A percentile compares a stretch with the other conserved stretches of the same genome.
These are phyloP conservation scores for Eumeta japonica DNA, from an alignment of 1,140 invertebrate species.

Conservation along the genomic window DNA sequence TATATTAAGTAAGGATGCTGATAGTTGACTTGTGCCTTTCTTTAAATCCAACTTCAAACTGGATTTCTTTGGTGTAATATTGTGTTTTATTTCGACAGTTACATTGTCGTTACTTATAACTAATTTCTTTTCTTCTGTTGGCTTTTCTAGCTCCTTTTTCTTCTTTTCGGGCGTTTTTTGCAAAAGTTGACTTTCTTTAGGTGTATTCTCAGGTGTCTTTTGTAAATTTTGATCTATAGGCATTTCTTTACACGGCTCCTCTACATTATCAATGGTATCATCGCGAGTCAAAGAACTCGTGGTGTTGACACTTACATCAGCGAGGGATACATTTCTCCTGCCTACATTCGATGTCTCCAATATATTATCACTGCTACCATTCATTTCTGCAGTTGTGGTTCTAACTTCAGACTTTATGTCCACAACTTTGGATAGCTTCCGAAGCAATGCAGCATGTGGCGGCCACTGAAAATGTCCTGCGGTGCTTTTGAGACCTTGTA, in stretches of 20 bases:
- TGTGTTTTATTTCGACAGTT: constrained; percentile 48
- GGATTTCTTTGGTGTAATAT: constrained; percentile 47
- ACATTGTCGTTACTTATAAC: constrained; percentile 35
- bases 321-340: constrained; percentile 31
- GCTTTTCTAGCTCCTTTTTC: constrained; percentile 9
- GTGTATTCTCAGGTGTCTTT: constrained; percentile 13
- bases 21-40: constrained; percentile 39
- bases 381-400: constrained; percentile 31
- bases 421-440: constrained; percentile 45
- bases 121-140: constrained; percentile 24
- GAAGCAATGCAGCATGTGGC: constrained; percentile 38
- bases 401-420: constrained; percentile 41
- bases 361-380: constrained; percentile 34
- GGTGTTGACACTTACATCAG: constrained; percentile 44
- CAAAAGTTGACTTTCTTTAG: no score
- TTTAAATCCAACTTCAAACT: constrained; percentile 45
- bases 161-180: constrained; percentile 18
- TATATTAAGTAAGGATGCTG: constrained; percentile 45
- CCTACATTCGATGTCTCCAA: constrained; percentile 20
- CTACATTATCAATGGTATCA: constrained; percentile 22
- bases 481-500: constrained; percentile 27
- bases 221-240: constrained; percentile 8
- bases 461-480: constrained; percentile 38
- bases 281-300: constrained; percentile 30
- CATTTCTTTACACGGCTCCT: constrained; percentile 10